Conservation (phyloP, 2,113 vertebrate genomes). For the Nasalis larvatus region DNA sequence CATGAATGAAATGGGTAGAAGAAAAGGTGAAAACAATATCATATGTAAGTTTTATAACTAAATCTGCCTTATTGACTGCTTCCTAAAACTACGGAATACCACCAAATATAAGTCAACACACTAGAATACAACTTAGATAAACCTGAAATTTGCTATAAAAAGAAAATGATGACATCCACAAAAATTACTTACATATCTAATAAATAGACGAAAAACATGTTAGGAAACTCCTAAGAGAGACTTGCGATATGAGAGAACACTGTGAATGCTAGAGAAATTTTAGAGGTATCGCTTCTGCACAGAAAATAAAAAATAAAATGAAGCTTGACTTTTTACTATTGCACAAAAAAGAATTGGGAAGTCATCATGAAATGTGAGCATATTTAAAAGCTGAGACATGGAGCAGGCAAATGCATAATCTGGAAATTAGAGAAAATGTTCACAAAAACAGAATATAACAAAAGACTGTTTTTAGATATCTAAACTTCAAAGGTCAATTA, state of each 20-base stretch:
- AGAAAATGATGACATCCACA: background rate
- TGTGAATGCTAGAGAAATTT: background rate
- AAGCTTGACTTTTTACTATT: background rate
- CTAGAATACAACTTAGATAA: background rate
- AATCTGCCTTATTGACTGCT: conserved; percentile 52
- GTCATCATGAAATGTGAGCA: background rate
- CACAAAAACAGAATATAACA: background rate
- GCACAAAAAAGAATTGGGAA: background rate
- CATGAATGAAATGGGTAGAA: conserved; percentile 64
- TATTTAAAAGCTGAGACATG: background rate
- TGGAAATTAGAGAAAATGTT: conserved; percentile 20
- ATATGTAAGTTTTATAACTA: conserved; percentile 48
- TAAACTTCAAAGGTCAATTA: background rate
- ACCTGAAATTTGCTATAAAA: conserved; percentile 34
- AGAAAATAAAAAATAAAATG: conserved; percentile 33
- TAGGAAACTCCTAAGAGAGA: background rate
- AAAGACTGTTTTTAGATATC: background rate
- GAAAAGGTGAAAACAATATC: conserved; percentile 36
- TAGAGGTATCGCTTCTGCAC: background rate
- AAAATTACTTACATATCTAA: conserved; percentile 39
- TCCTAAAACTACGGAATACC: conserved; percentile 44
- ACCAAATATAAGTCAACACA: conserved; percentile 49
- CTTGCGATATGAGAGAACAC: background rate
- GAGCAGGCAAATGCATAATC: background rate
- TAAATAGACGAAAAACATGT: background rate